These are phyloP conservation scores for Timema podura DNA, from an alignment of 2,888 invertebrate genomes.

Conservation along the genomic window DNA sequence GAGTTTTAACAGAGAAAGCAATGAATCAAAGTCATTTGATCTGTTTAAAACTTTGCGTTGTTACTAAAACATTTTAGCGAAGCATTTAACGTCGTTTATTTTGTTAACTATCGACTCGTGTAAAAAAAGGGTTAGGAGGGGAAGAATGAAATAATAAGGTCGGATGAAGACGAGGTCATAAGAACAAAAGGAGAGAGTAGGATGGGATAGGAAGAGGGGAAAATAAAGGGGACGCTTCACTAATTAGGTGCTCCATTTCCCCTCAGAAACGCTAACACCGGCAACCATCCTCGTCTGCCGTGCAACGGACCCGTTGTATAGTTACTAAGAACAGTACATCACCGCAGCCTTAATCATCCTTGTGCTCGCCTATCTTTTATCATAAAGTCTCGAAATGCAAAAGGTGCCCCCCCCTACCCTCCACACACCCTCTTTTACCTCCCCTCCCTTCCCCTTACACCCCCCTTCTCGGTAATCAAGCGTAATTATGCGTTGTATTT, in stretches of 20 bases:
- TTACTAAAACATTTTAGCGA: too few relatives aligned
- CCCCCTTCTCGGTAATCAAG: conserved; percentile 29
- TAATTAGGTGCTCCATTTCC: too few relatives aligned
- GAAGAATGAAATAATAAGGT: conserved; percentile 1
- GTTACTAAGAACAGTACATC: conserved; percentile 31
- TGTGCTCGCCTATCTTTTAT: conserved; percentile 23
- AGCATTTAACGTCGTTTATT: conserved; percentile 16
- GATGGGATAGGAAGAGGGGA: not conserved
- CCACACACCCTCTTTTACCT: conserved; percentile 10
- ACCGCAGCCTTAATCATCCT: conserved; percentile 32
- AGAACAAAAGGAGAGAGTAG: not conserved
- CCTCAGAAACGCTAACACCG: too few relatives aligned
- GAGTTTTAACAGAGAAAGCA: too few relatives aligned
- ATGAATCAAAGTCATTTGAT: too few relatives aligned
- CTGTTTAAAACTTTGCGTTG: too few relatives aligned
- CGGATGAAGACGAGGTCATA: not conserved
- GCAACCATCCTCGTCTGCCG: too few relatives aligned
- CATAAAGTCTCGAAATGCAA: conserved; percentile 20
- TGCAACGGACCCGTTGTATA: not conserved
- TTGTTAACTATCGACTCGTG: conserved; percentile 16
- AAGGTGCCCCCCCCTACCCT: conserved; percentile 1
- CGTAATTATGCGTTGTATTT: conserved; percentile 64
- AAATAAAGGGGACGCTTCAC: too few relatives aligned
- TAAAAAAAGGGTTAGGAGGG: conserved; percentile 1
- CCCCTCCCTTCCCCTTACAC: conserved; percentile 15